Conservation (phyloP, 2,113 vertebrate species). For the Alouatta palliata region DNA sequence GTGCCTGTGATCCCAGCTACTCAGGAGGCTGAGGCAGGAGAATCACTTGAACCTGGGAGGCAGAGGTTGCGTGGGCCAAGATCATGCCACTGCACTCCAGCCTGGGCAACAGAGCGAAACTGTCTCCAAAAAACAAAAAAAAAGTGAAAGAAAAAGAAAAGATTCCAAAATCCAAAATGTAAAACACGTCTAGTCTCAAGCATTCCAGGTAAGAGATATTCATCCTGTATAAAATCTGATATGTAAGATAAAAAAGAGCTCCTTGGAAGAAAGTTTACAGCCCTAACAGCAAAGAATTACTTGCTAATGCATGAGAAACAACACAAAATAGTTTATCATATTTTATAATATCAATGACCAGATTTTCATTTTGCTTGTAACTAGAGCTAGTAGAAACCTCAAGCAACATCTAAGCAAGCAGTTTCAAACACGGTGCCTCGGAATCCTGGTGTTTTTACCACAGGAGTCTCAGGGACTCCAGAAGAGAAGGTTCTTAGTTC, state of each 20-base stretch:
- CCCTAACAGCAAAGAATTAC: constrained; percentile 5
- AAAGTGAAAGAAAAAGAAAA: background rate
- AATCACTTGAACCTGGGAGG: too few species aligned
- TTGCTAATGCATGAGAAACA: background rate
- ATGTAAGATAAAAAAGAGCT: background rate
- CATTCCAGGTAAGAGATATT: background rate
- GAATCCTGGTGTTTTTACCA: background rate
- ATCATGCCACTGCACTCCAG: too few species aligned
- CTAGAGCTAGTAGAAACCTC: background rate
- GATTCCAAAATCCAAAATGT: background rate
- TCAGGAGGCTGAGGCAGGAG: too few species aligned
- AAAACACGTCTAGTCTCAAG: background rate
- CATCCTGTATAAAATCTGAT: background rate
- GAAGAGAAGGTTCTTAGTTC: background rate
- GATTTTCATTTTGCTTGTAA: constrained; percentile 4
- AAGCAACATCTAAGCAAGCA: background rate
- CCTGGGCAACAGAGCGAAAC: too few species aligned
- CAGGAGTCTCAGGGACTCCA: background rate
- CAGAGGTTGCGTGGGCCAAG: too few species aligned
- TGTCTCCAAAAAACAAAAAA: too few species aligned
- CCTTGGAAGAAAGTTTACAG: constrained; percentile 15
- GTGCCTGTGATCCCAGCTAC: too few species aligned
- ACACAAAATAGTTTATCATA: background rate
- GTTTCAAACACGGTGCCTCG: background rate
- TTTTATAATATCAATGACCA: background rate